A percentile compares a stretch with the other conserved stretches of the same genome.
Conservation (phyloP, 1,140 invertebrate species). For the Procambarus clarkii region DNA sequence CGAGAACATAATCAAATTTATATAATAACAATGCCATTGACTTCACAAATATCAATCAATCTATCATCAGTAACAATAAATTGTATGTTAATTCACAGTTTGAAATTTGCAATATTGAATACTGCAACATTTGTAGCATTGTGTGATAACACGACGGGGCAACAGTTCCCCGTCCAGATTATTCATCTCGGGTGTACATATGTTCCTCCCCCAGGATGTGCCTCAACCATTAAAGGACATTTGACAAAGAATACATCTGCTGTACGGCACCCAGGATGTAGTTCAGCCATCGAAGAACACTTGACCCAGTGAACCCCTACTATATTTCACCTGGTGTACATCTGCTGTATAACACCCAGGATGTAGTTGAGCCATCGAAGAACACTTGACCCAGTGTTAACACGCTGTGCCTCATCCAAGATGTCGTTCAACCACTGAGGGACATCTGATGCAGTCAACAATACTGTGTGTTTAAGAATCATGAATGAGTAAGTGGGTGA, state of each 20-base stretch:
- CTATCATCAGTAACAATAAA: slow-evolving; percentile 63
- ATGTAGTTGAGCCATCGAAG: too few relatives aligned
- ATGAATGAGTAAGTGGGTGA: not conserved
- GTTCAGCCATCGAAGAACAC: too few relatives aligned
- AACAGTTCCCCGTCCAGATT: not conserved
- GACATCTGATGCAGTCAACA: not conserved
- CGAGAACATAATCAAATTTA: slow-evolving; percentile 44
- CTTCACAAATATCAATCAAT: slow-evolving; percentile 60
- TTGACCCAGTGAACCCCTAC: too few relatives aligned
- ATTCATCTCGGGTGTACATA: too few relatives aligned
- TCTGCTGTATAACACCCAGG: too few relatives aligned
- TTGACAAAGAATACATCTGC: too few relatives aligned
- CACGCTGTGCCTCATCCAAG: too few relatives aligned
- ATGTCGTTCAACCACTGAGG: not conserved
- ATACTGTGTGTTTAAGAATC: not conserved
- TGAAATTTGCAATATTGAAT: slow-evolving; percentile 46
- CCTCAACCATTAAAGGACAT: too few relatives aligned
- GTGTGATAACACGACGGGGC: not conserved
- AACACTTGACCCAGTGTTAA: not conserved
- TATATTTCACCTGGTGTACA: too few relatives aligned
- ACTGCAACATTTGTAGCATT: slow-evolving; percentile 53
- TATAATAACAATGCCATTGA: slow-evolving; percentile 69
- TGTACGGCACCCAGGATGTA: too few relatives aligned
- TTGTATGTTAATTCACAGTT: slow-evolving; percentile 64
- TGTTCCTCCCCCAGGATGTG: too few relatives aligned